Conservation (phyloP, 2,113 vertebrate species). For the Seriola rivoliana region DNA sequence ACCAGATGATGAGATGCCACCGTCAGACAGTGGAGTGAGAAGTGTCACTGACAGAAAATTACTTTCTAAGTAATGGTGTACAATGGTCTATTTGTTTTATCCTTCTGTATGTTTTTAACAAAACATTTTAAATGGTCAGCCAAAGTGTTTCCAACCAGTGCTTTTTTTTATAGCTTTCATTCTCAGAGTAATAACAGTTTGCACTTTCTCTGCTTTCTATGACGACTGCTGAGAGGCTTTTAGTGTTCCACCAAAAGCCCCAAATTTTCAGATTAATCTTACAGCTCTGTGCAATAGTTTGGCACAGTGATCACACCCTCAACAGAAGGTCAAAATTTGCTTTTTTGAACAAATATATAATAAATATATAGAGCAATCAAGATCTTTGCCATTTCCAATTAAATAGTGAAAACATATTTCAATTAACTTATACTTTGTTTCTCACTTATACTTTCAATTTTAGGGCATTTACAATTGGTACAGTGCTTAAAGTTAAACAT, state of each 20-base stretch:
- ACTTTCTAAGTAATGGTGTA: background rate
- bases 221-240: background rate
- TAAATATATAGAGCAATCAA: background rate
- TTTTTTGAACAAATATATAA: too few species aligned
- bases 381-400: background rate
- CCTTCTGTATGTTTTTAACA: background rate
- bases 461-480: background rate
- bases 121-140: too few species aligned
- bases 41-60: background rate
- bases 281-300: background rate
- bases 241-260: background rate
- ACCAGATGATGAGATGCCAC: background rate
- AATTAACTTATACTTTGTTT: background rate
- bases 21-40: background rate
- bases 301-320: background rate
- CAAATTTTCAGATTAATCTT: conserved; percentile 22
- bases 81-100: background rate
- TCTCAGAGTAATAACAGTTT: background rate
- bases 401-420: background rate
- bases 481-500: background rate
- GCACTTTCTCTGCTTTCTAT: background rate
- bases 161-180: too few species aligned
- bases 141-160: too few species aligned
- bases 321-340: background rate
- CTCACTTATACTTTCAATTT: background rate